Base-by-base conservation (phyloP, 2,113 vertebrate species). In the Charadrius vociferus region DNA sequence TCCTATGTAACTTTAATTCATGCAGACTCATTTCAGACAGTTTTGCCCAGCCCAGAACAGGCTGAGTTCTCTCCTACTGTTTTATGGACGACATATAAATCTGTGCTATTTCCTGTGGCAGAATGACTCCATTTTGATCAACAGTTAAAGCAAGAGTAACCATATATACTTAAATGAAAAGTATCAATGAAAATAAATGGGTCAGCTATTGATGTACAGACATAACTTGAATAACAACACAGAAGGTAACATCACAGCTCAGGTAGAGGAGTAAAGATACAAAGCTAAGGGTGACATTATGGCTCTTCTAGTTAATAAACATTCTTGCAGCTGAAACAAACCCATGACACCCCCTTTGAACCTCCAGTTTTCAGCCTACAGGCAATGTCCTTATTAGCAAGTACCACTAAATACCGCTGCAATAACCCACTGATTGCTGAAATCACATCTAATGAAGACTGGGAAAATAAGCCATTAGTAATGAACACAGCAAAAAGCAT, bases 11-110 rank as follows among this genome's bases (percentile, higher is more conserved):
- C 39, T 94, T 65, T n/a, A 94, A 70, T 18, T 74, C 50, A 63
- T 1, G 1, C 5, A 87, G 65, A 56, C 29, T 53, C 12, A 26
- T 41, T 90, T 85, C 73, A 62, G 56, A 62, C 19, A 37, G n/a
- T 32, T 70, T 45, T 81, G 50, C n/a, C 47, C 55, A 36, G n/a
- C 45, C 41, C 45, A 62, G n/a, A 71, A 37, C 0, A 47, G 30
- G 12, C 26, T 9, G n/a, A 61, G 21, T 22, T 78, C 50, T 70
- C 36, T 19, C 16, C 6, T 5, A 22, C 21, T 19, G 19, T 67
- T 85, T 71, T 36, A 67, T 8, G 26, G 14, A 36, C 0, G 0
- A 52, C 3, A 50, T 0, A 50, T 6, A 73, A 88, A 90, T 61
- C 43, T 56, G 12, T 34, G 53, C 36, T 37, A 27, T 49, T 70